Evolutionary conservation across 1,140 invertebrate genomes (phyloP), one percentile per base, ranked within the genome.

Genomic region (Belonocnema kinseyi): DNA sequence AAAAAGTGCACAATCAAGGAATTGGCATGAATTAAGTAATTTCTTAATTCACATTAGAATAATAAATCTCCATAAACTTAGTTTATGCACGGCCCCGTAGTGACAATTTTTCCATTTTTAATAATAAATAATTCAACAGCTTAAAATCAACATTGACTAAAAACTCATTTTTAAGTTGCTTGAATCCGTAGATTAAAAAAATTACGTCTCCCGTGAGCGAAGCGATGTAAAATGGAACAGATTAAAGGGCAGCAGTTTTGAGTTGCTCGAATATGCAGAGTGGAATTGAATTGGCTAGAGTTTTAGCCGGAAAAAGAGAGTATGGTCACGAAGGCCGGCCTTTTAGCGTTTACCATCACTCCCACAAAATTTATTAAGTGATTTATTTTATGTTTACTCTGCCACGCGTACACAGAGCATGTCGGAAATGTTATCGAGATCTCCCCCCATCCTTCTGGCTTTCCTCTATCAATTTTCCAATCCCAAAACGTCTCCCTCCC

Each of bases 321-420:
- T 4, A 75, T 2, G 50, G 74, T 70, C 54, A 46, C 70, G 61
- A 56, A 56, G 72, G 77, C 77, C 82, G 79, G 80, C 82, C 80
- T 86, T 87, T 86, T 83, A 85, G 85, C 80, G 74, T 85, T 86
- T 82, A 80, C 82, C 78, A 80, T 77, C 80, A 81, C 78, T 79
- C 78, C 79, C 79, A 52, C 74, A 79, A 79, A 80, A 82, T 81
- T 82, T 86, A 84, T 85, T 85, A 85, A 85, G 83, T 86, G 85
- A 88, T 88, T 88, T 87, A 86, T 88, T 88, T 87, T 83, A 86
- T 88, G 85, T 87, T 87, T 85, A 80, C 81, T 79, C 76, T 79
- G 75, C 75, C 79, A 77, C 73, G 73, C 77, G 71, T 72, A 76
- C 50, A 51, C 53, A 74, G 58, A 33, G 58, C 12, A 33, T 21